A percentile compares a stretch with the other conserved stretches of the same genome.
phyloP scores from a whole-genome alignment of 1,140 invertebrate species.

The Cotesia vestalis region DNA sequence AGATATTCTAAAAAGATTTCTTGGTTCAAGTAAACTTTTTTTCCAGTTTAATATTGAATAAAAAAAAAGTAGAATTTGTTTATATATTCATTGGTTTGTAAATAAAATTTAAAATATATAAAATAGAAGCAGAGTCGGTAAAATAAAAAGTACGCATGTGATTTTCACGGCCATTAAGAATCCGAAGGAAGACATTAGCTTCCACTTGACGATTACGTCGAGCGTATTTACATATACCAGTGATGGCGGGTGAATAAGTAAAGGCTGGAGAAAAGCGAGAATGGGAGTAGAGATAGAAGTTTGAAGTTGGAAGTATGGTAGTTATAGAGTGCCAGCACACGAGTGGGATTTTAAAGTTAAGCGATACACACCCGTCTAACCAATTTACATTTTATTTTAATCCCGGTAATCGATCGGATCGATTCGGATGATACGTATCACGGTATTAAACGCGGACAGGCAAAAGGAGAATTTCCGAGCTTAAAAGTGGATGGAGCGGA shows the following conservation, averaged over 20 bases:
- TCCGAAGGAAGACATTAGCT: constrained; percentile 64
- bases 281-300: neutral
- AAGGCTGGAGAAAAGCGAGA: constrained; percentile 34
- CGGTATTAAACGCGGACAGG: constrained; percentile 52
- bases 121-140: too few species aligned
- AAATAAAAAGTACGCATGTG: too few species aligned
- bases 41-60: too few species aligned
- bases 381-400: constrained; percentile 66
- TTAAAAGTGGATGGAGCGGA: constrained; percentile 2
- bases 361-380: neutral
- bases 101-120: too few species aligned
- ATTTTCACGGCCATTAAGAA: too few species aligned
- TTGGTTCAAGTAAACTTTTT: too few species aligned
- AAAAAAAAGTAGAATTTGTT: too few species aligned
- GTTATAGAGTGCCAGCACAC: constrained; percentile 27
- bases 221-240: constrained; percentile 59
- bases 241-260: constrained; percentile 54
- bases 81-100: too few species aligned
- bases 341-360: constrained; percentile 15
- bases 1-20: too few species aligned
- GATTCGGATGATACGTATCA: constrained; percentile 32
- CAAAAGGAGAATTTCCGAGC: constrained; percentile 35
- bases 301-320: constrained; percentile 7
- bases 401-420: constrained; percentile 65
- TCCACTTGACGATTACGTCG: constrained; percentile 66